A percentile compares a stretch with the other conserved stretches of the same genome.
Evolutionary conservation across 2,797 vertebrate species (phyloP).

Genomic region (Pseudochaenichthys georgianus): DNA sequence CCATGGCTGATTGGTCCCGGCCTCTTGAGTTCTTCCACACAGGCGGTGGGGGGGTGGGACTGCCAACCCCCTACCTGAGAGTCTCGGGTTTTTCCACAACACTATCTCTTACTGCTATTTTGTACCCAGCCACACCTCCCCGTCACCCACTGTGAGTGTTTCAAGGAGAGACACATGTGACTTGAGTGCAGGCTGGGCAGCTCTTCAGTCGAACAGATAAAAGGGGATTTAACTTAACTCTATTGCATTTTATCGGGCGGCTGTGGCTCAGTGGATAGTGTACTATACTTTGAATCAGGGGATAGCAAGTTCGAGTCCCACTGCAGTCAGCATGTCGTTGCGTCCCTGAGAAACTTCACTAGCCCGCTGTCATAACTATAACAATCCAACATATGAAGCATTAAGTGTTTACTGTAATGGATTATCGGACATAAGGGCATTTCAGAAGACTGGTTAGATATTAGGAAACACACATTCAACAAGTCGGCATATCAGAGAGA

Average conservation of each 20-base stretch:
- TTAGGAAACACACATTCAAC: background rate
- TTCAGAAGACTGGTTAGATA: background rate
- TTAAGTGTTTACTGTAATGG: background rate
- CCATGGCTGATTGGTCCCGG: slow-evolving; percentile 53
- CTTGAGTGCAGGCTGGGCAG: slow-evolving; percentile 11
- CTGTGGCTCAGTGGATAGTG: no score
- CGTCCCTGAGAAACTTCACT: no score
- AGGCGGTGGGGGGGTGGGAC: slow-evolving; percentile 39
- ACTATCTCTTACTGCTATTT: slow-evolving; percentile 48
- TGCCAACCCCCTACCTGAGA: slow-evolving; percentile 38
- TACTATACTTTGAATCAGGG: no score
- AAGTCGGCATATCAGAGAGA: background rate
- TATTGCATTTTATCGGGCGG: no score
- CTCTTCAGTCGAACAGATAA: background rate
- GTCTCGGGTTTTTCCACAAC: slow-evolving; percentile 44
- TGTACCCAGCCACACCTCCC: slow-evolving; percentile 34
- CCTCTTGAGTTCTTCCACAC: slow-evolving; percentile 37
- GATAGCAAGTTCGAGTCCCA: no score
- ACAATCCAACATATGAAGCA: background rate
- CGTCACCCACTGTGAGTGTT: slow-evolving; percentile 42
- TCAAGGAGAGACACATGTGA: background rate
- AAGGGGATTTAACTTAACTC: background rate
- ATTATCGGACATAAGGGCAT: background rate
- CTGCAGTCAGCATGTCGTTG: no score
- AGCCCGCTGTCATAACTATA: background rate